Conservation (phyloP, 2,797 vertebrate species). For the Euthynnus affinis region DNA sequence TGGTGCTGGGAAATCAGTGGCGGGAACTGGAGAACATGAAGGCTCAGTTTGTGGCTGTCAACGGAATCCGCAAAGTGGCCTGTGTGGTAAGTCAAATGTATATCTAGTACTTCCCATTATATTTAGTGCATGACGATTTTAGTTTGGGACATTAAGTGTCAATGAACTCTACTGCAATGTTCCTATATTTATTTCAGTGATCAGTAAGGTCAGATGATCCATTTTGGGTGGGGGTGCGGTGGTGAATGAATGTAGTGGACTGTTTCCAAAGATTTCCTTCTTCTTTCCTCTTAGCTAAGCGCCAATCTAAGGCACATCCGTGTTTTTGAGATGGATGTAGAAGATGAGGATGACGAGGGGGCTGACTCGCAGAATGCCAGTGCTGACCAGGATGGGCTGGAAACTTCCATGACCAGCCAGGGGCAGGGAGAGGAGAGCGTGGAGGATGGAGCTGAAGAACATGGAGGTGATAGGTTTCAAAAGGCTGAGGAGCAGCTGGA, state of each 20-base stretch:
- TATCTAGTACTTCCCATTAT: neutral
- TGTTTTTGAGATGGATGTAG: conserved; percentile 99
- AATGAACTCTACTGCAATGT: neutral
- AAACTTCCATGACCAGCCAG: conserved; percentile 77
- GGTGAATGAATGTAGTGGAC: neutral
- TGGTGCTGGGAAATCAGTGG: conserved; percentile 93
- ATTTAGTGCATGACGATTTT: neutral
- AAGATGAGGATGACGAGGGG: conserved; percentile 95
- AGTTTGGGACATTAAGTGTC: neutral
- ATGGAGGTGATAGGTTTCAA: conserved; percentile 32
- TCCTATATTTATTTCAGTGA: conserved; percentile 1
- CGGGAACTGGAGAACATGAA: conserved; percentile 98
- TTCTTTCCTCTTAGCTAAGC: conserved; percentile 87
- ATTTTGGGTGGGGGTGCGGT: neutral
- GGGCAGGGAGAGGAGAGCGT: conserved; percentile 56
- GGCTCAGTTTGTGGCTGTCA: conserved; percentile 96
- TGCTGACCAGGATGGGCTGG: conserved; percentile 85
- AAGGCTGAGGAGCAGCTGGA: conserved; percentile 71
- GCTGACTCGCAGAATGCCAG: conserved; percentile 86
- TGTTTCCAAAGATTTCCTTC: conserved; percentile 3
- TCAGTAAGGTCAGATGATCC: neutral
- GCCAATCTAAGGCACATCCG: conserved; percentile 95
- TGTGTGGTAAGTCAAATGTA: conserved; percentile 91
- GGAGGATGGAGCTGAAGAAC: conserved; percentile 44
- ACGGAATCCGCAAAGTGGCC: conserved; percentile 96